phyloP scores from a whole-genome alignment of 2,888 invertebrate genomes.

The Boloria euphrosyne region DNA sequence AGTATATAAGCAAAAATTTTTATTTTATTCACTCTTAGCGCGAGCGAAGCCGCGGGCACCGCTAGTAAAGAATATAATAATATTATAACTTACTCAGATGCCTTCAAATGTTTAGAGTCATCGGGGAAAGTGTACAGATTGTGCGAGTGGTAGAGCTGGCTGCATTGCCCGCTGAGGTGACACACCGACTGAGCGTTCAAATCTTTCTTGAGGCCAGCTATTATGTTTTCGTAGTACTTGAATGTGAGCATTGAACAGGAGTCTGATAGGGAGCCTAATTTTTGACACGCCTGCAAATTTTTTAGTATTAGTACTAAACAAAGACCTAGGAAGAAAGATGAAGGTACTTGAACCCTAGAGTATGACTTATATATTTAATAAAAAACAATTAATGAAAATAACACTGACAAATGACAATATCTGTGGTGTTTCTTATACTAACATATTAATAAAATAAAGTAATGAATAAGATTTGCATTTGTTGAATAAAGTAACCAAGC shows the following conservation, averaged over 20 bases:
- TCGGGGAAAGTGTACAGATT: slow-evolving; percentile 79
- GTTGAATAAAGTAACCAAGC: too few species aligned
- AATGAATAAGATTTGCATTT: too few species aligned
- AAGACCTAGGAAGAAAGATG: not conserved
- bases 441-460: too few species aligned
- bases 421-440: too few species aligned
- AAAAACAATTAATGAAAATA: too few species aligned
- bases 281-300: slow-evolving; percentile 82
- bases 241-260: slow-evolving; percentile 89
- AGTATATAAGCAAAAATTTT: too few species aligned
- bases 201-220: slow-evolving; percentile 83
- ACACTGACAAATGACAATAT: too few species aligned
- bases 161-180: slow-evolving; percentile 89
- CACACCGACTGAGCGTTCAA: slow-evolving; percentile 86
- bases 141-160: slow-evolving; percentile 85
- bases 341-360: not conserved
- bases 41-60: too few species aligned
- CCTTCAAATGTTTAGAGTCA: slow-evolving; percentile 80
- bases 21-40: too few species aligned
- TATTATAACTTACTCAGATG: slow-evolving; percentile 71
- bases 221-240: slow-evolving; percentile 88
- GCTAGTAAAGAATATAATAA: too few species aligned
- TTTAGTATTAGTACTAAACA: too few species aligned
- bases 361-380: too few species aligned
- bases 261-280: slow-evolving; percentile 88